Base-by-base conservation (phyloP, 1,140 invertebrate genomes). In the Aphaenogaster floridana region DNA sequence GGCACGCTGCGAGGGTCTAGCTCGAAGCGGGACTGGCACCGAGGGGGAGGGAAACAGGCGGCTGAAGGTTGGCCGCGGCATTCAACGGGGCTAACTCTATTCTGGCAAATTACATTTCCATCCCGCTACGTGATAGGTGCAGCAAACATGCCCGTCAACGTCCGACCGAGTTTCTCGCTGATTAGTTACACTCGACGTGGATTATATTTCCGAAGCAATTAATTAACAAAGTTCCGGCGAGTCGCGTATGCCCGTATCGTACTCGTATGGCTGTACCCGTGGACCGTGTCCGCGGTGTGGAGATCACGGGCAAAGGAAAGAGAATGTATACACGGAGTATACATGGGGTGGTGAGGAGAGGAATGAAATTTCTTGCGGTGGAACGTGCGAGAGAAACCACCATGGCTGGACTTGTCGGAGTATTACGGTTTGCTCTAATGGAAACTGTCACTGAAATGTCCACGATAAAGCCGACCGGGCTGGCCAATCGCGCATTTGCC, bases 181-280 rank as follows among this genome's bases (percentile, higher is more conserved):
- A 93, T 92, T 92, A 93, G 92, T 93, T 90, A 90, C 85, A 88
- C 89, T 81, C 85, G 81, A 90, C 85, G 84, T 69, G 90, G 87
- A 92, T 93, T 93, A 90, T 92, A 92, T 93, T 92, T 92, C 92
- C 85, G 74, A 86, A 89, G 90, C 90, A 90, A 93, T 93, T 92
- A 93, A 92, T 93, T 93, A 92, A 90, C 88, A 84, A 91, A 92
- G 84, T 91, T 90, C 78, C 91, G 59, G 69, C 79, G 83, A 64
- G 34, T 83, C 88, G 84, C 80, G 88, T 63, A 77, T 88, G 77
- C 83, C 57, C 69, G 79, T 81, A 59, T 77, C 36, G 52, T 17
- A 17, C 36, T 45, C 45, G 64, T 71, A 81, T 28, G 79, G 13
- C 48, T 68, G 54, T 61, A 48, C 36, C 7, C 63, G 78, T 64